Evolutionary conservation across 2,797 vertebrate species (phyloP), one percentile per base, ranked within the genome.

Genomic region (Sebastes oblongus): DNA sequence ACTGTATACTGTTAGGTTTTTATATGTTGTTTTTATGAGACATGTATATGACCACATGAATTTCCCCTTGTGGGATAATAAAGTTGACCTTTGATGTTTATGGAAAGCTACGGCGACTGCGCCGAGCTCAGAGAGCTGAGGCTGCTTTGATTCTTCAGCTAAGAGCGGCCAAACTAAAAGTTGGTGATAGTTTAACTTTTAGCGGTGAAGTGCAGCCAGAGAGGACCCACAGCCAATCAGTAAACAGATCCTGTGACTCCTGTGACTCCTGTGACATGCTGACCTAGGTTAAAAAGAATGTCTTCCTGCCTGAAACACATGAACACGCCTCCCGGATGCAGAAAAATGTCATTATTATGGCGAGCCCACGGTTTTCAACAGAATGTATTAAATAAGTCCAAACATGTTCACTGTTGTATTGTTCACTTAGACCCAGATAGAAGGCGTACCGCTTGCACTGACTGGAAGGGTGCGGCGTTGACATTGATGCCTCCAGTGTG

Each of bases 381-480:
- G 4, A 60, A 68, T 56, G 1, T 5, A 11, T 66, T 29, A 8
- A 69, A 4, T 10, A 59, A 62, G 52, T 72, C 65, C n/a, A 58
- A 81, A 82, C 20, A 66, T 6, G 29, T 30, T 72, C 10, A 67
- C 14, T 12, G 61, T 20, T 46, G 3, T 20, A 64, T 34, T 22
- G n/a, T 75, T 79, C 9, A 67, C 76, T 50, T 66, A 72, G 80
- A 83, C 60, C 66, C 72, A 64, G 72, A 71, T 2, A 83, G 82
- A 84, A 82, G 82, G 90, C 94, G 59, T 96, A 99, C 98, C 95
- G 98, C 98, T 92, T 99, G 98, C 97, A 99, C 99, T 95, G 98
- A 99, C 42, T 99, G 98, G 98, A 99, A 99, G 95, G 98, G 98
- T 93, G 98, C 97, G 89, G 98, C 98, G 80, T 99, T 99, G 91